Percentiles rank a stretch among this genome's conserved stretches.
These are phyloP conservation scores for Prostheceraeus crozeri DNA, from an alignment of 2,888 invertebrate genomes.

Conservation along the genomic window DNA sequence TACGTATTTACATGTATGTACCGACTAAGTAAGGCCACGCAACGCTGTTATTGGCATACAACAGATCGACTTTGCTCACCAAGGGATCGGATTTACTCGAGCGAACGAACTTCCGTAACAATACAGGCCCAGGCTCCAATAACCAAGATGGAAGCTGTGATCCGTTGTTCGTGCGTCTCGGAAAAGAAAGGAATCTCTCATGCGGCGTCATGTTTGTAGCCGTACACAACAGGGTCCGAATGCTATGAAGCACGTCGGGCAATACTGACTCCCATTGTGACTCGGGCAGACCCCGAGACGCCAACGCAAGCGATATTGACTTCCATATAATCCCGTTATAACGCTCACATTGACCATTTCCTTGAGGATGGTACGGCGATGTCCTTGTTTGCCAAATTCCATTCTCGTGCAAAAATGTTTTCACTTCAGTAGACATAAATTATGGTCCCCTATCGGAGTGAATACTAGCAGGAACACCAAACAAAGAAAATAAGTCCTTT, in stretches of 20 bases:
- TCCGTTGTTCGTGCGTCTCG: constrained; percentile 18
- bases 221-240: constrained; percentile 29
- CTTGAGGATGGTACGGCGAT: no score
- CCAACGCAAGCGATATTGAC: constrained; percentile 25
- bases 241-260: constrained; percentile 28
- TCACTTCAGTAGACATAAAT: constrained; percentile 20
- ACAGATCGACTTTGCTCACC: constrained; percentile 13
- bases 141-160: constrained; percentile 20
- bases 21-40: no score
- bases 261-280: constrained; percentile 18
- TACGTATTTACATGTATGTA: no score
- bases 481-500: constrained; percentile 37
- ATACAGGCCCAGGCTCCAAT: constrained; percentile 14
- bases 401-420: background rate
- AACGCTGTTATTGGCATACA: constrained; percentile 34
- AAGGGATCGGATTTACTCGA: constrained; percentile 23
- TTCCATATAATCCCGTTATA: constrained; percentile 32
- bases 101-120: constrained; percentile 11
- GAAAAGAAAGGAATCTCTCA: constrained; percentile 22
- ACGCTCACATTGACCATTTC: constrained; percentile 30
- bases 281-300: constrained; percentile 13
- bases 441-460: constrained; percentile 11
- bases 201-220: constrained; percentile 28
- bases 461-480: constrained; percentile 36
- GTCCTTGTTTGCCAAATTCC: no score